Evolutionary conservation across 2,888 invertebrate species (phyloP), one percentile per base, ranked within the genome.

Genomic region (Tiphia femorata): DNA sequence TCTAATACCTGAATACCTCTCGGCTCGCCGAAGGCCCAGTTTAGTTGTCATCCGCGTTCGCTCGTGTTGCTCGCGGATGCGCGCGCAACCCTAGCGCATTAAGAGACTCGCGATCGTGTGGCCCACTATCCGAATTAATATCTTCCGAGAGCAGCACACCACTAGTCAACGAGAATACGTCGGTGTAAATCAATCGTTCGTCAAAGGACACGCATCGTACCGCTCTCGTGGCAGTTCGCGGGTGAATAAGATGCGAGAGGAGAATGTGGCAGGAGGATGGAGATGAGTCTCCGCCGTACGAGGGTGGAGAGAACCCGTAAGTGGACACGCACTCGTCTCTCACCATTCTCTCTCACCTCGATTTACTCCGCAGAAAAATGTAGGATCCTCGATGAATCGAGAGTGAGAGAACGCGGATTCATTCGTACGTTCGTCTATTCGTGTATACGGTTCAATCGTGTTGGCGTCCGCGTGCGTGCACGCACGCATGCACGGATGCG

Each of bases 231-330:
- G 10, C 14, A n/a, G 19, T 49, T 51, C 49, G 51, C 56, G 38
- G 30, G 16, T 60, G 62, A 74, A 62, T 73, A 74, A 75, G 42
- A 73, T 70, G 75, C 70, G 62, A 71, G 62, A 70, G 53, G 66
- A 75, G 73, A 76, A 81, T 82, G 82, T 77, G 80, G 78, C 77
- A 78, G 68, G 79, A 78, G 69, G n/a, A n/a, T n/a, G 77, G 73
- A 72, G 79, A 76, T 73, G 80, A 80, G 77, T 70, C 75, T 70
- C 74, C n/a, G n/a, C n/a, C 73, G 49, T 80, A 71, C 67, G 79
- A 77, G 66, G 71, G 70, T 70, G 68, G 66, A 62, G 61, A 64
- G 56, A 76, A 77, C 66, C 65, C 68, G 81, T 80, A 67, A 80
- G 80, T 80, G 52, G 30, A 20, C 6, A 19, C 8, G 49, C 3